Conservation (phyloP, 2,888 invertebrate genomes). For the Uloborus plumipes region DNA sequence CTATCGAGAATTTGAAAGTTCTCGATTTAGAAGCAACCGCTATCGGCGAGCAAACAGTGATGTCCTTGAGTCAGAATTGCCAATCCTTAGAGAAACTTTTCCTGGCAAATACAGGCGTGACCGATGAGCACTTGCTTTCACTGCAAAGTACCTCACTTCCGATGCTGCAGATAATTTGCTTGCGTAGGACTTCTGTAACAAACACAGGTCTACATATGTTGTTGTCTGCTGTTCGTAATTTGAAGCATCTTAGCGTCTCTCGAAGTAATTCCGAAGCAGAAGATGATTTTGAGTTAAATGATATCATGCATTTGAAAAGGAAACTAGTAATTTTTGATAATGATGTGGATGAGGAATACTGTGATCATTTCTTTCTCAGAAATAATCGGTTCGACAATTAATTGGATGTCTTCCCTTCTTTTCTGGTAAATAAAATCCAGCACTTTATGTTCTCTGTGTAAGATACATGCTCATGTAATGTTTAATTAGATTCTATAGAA, state of each 20-base stretch:
- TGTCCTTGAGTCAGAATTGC: conserved; percentile 23
- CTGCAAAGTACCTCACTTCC: conserved; percentile 25
- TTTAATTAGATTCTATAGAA: no score
- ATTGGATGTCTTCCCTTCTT: neutral
- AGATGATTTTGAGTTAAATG: conserved; percentile 30
- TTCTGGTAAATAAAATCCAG: no score
- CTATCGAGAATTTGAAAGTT: conserved; percentile 38
- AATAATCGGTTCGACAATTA: conserved; percentile 17
- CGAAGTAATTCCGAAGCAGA: conserved; percentile 29
- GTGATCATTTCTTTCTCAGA: conserved; percentile 53
- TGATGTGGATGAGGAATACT: conserved; percentile 24
- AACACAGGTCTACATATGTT: conserved; percentile 25
- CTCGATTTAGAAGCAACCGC: conserved; percentile 43
- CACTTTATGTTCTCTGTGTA: no score
- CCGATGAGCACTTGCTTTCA: conserved; percentile 23
- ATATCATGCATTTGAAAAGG: conserved; percentile 5
- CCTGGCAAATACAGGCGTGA: conserved; percentile 33
- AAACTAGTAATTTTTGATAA: conserved; percentile 16
- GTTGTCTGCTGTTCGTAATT: neutral
- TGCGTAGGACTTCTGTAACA: conserved; percentile 32
- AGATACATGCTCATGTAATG: no score
- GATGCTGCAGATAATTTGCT: conserved; percentile 34
- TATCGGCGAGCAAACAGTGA: conserved; percentile 28
- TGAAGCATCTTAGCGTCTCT: conserved; percentile 38
- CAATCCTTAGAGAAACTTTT: conserved; percentile 47